A percentile compares a stretch with the other conserved stretches of the same genome.
Evolutionary conservation across 2,888 invertebrate species (phyloP).

Genomic region (Tachystola acroxantha): DNA sequence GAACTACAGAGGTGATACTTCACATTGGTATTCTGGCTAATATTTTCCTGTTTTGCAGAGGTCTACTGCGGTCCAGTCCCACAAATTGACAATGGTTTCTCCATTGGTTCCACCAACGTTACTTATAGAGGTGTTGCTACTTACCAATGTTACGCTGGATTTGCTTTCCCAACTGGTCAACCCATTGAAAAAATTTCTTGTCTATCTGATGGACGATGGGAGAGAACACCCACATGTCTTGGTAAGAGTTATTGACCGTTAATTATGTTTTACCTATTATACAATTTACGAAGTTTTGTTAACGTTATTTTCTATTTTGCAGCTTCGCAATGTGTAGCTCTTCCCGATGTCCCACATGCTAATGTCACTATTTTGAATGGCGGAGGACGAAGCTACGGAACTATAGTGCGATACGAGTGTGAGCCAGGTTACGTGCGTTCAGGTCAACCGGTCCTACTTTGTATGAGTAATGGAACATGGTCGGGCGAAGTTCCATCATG

Average conservation of each 20-base stretch:
- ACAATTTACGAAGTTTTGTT: neutral
- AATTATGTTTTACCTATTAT: too few relatives aligned
- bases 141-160: constrained; percentile 98
- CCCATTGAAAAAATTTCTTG: constrained; percentile 94
- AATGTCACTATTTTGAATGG: constrained; percentile 93
- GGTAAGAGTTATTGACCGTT: constrained; percentile 76
- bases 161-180: constrained; percentile 92
- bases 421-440: constrained; percentile 93
- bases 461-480: constrained; percentile 98
- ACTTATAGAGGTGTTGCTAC: constrained; percentile 95
- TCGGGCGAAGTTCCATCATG: constrained; percentile 94
- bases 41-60: constrained; percentile 69
- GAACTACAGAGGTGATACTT: too few relatives aligned
- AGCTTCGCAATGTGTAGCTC: constrained; percentile 94
- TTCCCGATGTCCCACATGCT: constrained; percentile 92
- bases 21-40: too few relatives aligned
- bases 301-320: constrained; percentile 22
- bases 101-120: constrained; percentile 96
- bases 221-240: constrained; percentile 93
- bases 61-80: constrained; percentile 98
- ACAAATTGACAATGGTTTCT: constrained; percentile 98
- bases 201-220: constrained; percentile 94
- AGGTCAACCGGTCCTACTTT: constrained; percentile 93
- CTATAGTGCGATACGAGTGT: constrained; percentile 94
- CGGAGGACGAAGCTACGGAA: constrained; percentile 94